Evolutionary conservation across 1,140 invertebrate genomes (phyloP).

Genomic region (Apis cerana): DNA sequence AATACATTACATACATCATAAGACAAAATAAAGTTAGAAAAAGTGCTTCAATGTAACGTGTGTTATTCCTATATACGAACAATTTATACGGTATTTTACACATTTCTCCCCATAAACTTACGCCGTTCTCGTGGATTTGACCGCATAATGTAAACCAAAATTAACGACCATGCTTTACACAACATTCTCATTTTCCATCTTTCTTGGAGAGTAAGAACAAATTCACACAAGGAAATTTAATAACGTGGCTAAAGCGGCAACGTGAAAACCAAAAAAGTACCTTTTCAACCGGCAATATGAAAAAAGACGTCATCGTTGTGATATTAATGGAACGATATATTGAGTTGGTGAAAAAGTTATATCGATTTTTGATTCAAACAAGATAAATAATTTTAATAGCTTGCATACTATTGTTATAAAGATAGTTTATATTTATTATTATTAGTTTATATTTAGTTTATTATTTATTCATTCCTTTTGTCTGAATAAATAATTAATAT

Average conservation of each 20-base stretch:
- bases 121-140: neutral
- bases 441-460: too few relatives aligned
- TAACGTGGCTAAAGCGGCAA: conserved; percentile 19
- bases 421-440: too few relatives aligned
- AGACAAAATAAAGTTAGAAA: conserved; percentile 9
- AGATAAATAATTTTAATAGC: too few relatives aligned
- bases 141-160: conserved; percentile 39
- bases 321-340: conserved; percentile 16
- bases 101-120: conserved; percentile 17
- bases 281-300: neutral
- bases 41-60: neutral
- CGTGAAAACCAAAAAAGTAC: neutral
- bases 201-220: conserved; percentile 14
- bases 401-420: too few relatives aligned
- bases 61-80: conserved; percentile 20
- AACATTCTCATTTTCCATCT: neutral
- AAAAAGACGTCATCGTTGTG: neutral
- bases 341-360: too few relatives aligned
- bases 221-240: conserved; percentile 42
- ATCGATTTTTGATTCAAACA: too few relatives aligned
- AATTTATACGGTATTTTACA: conserved; percentile 34
- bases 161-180: conserved; percentile 32
- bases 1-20: neutral
- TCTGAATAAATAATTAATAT: too few relatives aligned
- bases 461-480: too few relatives aligned